These are phyloP conservation scores for Drosophila ohnishii DNA, from an alignment of 1,140 invertebrate species.

Conservation along the genomic window DNA sequence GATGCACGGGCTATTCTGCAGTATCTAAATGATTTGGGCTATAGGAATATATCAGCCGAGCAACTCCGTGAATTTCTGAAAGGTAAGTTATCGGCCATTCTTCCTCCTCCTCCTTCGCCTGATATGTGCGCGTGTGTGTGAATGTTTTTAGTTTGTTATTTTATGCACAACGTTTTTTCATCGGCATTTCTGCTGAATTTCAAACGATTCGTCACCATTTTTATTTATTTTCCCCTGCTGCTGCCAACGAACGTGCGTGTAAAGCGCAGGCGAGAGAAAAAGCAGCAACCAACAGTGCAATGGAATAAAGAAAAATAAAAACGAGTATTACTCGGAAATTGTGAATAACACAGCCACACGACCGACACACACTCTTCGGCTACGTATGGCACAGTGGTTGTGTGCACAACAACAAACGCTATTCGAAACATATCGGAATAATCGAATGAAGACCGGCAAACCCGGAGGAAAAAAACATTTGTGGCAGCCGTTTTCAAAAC, in stretches of 20 bases:
- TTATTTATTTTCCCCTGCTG: conserved; percentile 37
- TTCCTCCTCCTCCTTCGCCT: not conserved
- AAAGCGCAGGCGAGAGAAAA: conserved; percentile 29
- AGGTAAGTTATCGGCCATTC: conserved; percentile 73
- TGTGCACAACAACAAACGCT: conserved; percentile 11
- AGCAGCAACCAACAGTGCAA: conserved; percentile 41
- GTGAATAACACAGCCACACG: conserved; percentile 65
- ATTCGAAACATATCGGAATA: conserved; percentile 15
- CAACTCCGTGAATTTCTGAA: conserved; percentile 85
- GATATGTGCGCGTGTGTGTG: conserved; percentile 21
- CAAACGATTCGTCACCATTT: conserved; percentile 73
- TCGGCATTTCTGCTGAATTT: conserved; percentile 64
- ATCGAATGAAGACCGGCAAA: conserved; percentile 33
- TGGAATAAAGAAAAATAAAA: conserved; percentile 57
- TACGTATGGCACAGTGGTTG: conserved; percentile 39
- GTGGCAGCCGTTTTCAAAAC: conserved; percentile 17
- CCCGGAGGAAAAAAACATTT: conserved; percentile 14
- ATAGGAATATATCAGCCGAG: conserved; percentile 83
- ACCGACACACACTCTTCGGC: conserved; percentile 31
- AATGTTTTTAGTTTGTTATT: conserved; percentile 51
- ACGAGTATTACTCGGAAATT: conserved; percentile 78
- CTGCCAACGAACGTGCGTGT: conserved; percentile 39
- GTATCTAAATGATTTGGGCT: conserved; percentile 84
- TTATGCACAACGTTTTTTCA: conserved; percentile 51
- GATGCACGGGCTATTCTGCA: conserved; percentile 83